Conservation (phyloP, 2,888 invertebrate species). For the Craniophora ligustri region DNA sequence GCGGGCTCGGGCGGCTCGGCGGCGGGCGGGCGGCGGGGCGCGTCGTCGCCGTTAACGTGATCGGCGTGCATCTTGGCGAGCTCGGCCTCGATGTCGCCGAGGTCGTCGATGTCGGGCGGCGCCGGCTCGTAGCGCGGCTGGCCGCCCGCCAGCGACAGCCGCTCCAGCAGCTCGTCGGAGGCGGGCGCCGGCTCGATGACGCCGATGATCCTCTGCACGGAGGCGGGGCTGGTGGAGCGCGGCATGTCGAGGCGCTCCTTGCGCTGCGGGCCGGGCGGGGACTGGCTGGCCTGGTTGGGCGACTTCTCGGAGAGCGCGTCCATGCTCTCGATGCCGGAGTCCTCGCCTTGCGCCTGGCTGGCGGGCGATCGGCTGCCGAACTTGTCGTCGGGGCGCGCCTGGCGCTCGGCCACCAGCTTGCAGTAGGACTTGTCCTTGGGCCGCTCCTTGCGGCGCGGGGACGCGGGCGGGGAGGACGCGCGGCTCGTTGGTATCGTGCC, state of each 20-base stretch:
- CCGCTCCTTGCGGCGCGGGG: constrained; percentile 77
- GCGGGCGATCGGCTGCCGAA: constrained; percentile 82
- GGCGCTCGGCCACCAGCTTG: constrained; percentile 87
- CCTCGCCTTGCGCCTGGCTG: constrained; percentile 92
- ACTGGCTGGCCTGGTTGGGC: constrained; percentile 95
- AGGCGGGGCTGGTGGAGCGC: constrained; percentile 78
- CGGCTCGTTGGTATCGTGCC: constrained; percentile 87
- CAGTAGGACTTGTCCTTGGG: constrained; percentile 88
- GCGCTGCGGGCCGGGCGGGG: constrained; percentile 87
- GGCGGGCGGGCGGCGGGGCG: constrained; percentile 58
- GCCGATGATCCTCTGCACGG: constrained; percentile 84
- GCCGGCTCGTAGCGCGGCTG: constrained; percentile 73
- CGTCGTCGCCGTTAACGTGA: constrained; percentile 78
- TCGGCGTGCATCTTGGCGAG: constrained; percentile 90
- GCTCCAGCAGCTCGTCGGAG: constrained; percentile 72
- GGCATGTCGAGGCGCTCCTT: constrained; percentile 83
- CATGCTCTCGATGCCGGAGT: constrained; percentile 97
- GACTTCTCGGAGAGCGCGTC: constrained; percentile 97
- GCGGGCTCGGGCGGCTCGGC: constrained; percentile 26
- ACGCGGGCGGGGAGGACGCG: constrained; percentile 73
- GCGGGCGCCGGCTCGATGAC: constrained; percentile 73
- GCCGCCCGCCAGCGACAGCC: constrained; percentile 67
- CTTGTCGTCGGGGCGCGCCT: constrained; percentile 70
- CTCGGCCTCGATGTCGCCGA: constrained; percentile 91
- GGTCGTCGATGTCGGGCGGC: constrained; percentile 85